These are phyloP conservation scores for Panulirus ornatus DNA, from an alignment of 1,140 invertebrate genomes.

Conservation along the genomic window DNA sequence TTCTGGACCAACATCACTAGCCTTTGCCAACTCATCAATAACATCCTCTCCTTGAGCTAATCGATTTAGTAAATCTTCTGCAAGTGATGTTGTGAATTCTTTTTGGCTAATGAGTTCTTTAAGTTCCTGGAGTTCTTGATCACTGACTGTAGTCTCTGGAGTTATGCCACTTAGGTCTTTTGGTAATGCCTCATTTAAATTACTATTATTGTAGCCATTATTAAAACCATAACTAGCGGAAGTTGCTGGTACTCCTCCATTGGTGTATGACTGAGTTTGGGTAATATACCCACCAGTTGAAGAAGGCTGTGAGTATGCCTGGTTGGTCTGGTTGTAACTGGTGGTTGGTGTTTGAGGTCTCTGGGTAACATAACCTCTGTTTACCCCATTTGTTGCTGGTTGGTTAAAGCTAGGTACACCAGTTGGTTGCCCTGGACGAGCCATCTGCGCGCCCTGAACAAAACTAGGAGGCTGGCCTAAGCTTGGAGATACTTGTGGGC, in stretches of 20 bases:
- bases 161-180: conserved; percentile 71
- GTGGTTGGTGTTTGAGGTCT: conserved; percentile 66
- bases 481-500: conserved; percentile 56
- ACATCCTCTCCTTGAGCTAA: conserved; percentile 75
- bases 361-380: conserved; percentile 44
- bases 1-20: conserved; percentile 73
- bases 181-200: conserved; percentile 65
- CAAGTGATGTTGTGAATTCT: conserved; percentile 85
- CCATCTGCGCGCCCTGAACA: conserved; percentile 42
- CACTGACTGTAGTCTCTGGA: conserved; percentile 78
- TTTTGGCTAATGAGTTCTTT: conserved; percentile 85
- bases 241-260: conserved; percentile 66
- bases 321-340: conserved; percentile 54
- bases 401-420: conserved; percentile 42
- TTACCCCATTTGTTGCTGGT: conserved; percentile 70
- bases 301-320: conserved; percentile 49
- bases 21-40: conserved; percentile 74
- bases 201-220: conserved; percentile 63
- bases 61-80: conserved; percentile 90
- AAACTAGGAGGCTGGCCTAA: conserved; percentile 51
- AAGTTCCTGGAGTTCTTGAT: conserved; percentile 86
- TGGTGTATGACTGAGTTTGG: conserved; percentile 44
- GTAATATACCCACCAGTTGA: conserved; percentile 55
- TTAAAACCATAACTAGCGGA: conserved; percentile 67
- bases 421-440: conserved; percentile 56